These are phyloP conservation scores for Lucifuga dentata DNA, from an alignment of 2,113 vertebrate genomes.

Conservation along the genomic window DNA sequence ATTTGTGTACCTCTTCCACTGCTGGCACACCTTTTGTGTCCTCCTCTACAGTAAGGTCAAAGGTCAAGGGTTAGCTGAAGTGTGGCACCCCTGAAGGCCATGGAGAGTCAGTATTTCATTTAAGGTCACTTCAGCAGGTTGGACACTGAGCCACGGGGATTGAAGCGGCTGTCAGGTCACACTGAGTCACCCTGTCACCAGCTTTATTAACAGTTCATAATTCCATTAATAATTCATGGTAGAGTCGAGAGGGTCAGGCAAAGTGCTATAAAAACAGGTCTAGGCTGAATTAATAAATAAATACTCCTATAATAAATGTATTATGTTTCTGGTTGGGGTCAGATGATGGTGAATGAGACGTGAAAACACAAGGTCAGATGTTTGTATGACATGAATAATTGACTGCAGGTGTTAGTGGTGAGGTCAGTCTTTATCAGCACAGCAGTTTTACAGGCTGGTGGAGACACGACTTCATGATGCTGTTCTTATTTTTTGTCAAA, in stretches of 20 bases:
- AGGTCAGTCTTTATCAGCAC: too few relatives aligned
- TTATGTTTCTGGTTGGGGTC: too few relatives aligned
- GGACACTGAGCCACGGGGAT: too few relatives aligned
- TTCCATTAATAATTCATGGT: background rate
- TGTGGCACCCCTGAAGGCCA: background rate
- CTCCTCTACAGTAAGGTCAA: constrained; percentile 8
- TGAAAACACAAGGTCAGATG: background rate
- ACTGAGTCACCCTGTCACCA: background rate
- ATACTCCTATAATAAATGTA: too few relatives aligned
- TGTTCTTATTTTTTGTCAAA: too few relatives aligned
- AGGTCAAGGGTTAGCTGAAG: constrained; percentile 8
- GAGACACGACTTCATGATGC: too few relatives aligned
- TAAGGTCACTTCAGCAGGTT: background rate
- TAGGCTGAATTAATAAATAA: constrained; percentile 16
- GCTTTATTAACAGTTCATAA: constrained; percentile 10
- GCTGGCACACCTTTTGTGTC: background rate
- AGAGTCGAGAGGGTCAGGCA: background rate
- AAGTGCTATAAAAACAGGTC: too few relatives aligned
- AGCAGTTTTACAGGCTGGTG: too few relatives aligned
- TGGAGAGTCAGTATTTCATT: background rate
- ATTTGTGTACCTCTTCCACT: too few relatives aligned
- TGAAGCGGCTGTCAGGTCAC: background rate
- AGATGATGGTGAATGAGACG: too few relatives aligned
- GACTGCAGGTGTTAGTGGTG: too few relatives aligned
- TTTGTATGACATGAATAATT: background rate